Conservation (phyloP, 2,797 vertebrate genomes). For the Dipus sagitta region DNA sequence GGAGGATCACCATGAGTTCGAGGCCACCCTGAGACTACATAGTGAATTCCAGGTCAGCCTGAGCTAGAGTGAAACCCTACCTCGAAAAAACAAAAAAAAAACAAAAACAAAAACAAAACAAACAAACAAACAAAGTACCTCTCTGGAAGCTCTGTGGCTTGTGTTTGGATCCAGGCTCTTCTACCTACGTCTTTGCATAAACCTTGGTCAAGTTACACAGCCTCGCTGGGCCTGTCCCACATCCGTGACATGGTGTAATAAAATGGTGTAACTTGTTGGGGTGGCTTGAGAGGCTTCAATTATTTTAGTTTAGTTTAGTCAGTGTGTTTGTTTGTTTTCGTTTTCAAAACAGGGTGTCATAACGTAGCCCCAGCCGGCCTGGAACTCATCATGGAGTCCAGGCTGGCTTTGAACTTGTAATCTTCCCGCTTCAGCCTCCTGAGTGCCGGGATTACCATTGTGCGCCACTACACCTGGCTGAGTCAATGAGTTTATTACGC, state of each 20-base stretch:
- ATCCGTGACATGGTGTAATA: constrained; percentile 21
- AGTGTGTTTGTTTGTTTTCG: too few relatives aligned
- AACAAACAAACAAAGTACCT: too few relatives aligned
- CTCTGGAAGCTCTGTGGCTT: background rate
- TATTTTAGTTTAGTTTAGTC: background rate
- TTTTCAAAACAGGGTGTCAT: background rate
- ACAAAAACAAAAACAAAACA: too few relatives aligned
- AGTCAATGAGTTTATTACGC: background rate
- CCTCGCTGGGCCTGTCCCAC: background rate
- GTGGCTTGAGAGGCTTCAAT: too few relatives aligned
- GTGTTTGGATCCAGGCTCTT: background rate
- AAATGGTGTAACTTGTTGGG: background rate
- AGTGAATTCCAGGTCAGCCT: too few relatives aligned
- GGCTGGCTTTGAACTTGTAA: background rate
- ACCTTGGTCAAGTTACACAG: background rate
- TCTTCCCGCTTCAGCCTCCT: background rate
- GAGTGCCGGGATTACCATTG: background rate
- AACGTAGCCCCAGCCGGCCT: background rate
- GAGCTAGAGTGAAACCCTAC: too few relatives aligned
- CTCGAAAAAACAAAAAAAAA: too few relatives aligned
- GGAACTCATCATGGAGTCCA: background rate
- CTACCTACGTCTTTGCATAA: background rate
- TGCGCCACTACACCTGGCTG: background rate
- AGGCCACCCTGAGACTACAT: too few relatives aligned
- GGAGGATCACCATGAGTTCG: too few relatives aligned